Base-by-base conservation (phyloP, 2,888 invertebrate genomes). In the Nowickia ferox region DNA sequence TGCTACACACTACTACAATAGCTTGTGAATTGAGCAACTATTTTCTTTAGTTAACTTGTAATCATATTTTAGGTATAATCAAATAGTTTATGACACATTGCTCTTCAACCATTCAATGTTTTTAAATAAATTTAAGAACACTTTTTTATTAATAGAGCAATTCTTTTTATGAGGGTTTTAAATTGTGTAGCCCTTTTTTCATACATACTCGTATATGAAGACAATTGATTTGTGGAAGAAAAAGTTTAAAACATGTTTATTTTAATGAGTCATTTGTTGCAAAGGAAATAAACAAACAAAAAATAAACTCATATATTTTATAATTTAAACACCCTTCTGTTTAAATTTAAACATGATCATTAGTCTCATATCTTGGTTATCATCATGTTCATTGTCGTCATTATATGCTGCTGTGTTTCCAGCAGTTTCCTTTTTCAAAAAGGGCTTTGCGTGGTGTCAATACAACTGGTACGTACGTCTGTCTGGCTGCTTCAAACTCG, bases 371-470 rank as follows among this genome's bases (percentile, higher is more conserved):
- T 46, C 38, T 44, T 53, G 8, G 15, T 53, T 1, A 71, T 51
- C 42, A 30, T 11, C 30, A 63, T 59, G n/a, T 22, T 66, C 22
- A 30, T 44, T 68, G 30, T 53, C 75, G 55, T 51, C 17, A 59
- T 42, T 44, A 4, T 10, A 19, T 22, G 9, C 48, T 38, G 11
- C 15, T 38, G 30, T 38, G 59, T 72, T 17, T 9, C 22, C 75
- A 65, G 42, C 75, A 65, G 42, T 65, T 44, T 51, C 75, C 53
- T 51, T 38, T 57, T 11, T 9, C 0, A 6, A 30, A 46, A 55
- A 57, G 53, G 42, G 38, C 80, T 76, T 72, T 80, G 80, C 77
- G 42, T 84, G 80, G 81, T 84, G 63, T 77, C 81, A 81, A 53
- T 74, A 61, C 22, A 61, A 51, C 19, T 74, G 5, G 44, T 80